Base-by-base conservation (phyloP, 2,888 invertebrate genomes). In the Rhamnusium bicolor region DNA sequence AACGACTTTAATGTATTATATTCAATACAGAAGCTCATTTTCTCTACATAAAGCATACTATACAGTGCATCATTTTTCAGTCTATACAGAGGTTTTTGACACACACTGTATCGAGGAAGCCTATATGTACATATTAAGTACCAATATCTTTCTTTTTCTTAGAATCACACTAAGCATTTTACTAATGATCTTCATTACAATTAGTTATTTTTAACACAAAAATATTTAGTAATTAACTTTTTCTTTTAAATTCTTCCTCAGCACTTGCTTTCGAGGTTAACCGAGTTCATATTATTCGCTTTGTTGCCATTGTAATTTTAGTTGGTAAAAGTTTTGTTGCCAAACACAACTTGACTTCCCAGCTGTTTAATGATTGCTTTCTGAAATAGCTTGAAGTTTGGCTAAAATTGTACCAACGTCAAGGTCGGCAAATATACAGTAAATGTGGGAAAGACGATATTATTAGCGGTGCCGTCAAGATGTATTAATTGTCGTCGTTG, bases 271-370 rank as follows among this genome's bases (percentile, higher is more conserved):
- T n/a, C 4, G 61, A 53, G 67, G 54, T 72, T 40, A 40, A 53
- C 21, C 24, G 72, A 61, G 46, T 58, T 51, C 67, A 58, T 10
- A 56, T 18, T 16, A 18, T 16, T 18, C 32, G n/a, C 68, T 70
- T 61, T 73, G 53, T 46, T 61, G 51, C 63, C 16, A 27, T 10
- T 29, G 24, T 24, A 51, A 27, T 54, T 54, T 51, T 54, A 54
- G n/a, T 40, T 5, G 10, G 1, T 12, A 8, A 29, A 16, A 21
- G 29, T 29, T 61, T 66, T 73, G 74, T 74, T 77, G 77, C 72
- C 77, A 77, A 74, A 72, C 73, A 72, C 16, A 24, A 27, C 62
- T 56, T 73, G 68, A 61, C 74, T 73, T 68, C 60, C 63, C 71
- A 71, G 65, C 71, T 65, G 71, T 71, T 47, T 29, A n/a, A 8